Evolutionary conservation across 2,888 invertebrate genomes (phyloP), one percentile per base, ranked within the genome.

Genomic region (Neocrepidodera transversa): DNA sequence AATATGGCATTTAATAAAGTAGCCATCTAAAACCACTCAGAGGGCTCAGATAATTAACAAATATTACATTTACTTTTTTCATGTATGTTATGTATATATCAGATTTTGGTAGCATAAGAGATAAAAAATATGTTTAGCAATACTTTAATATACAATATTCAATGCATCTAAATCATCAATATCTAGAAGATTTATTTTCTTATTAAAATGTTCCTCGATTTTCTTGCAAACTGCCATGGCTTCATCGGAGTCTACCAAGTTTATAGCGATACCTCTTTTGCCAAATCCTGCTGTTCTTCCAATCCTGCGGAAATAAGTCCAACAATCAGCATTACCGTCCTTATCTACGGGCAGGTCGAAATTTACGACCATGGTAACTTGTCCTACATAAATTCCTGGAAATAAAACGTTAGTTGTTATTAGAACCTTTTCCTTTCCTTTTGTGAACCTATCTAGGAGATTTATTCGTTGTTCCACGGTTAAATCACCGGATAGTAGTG

Each of bases 351-450:
- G 98, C 75, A 97, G 85, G 82, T 99, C 98, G 81, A 96, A 99
- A 81, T 99, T 99, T 0, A 99, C 95, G 11, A 99, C 98, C 51
- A 99, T 87, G 2, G 97, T 97, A 0, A 99, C 98, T 85, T 95
- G 94, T 75, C 97, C 95, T 1, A 98, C 93, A 80, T 98, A 98
- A 76, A 99, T 97, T 36, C 97, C 92, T 82, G 92, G 84, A 1
- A 93, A 90, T 53, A 93, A 79, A 0, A 93, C 92, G 80, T 93
- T 93, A 0, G 93, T 93, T 2, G 97, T 96, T 52, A 99, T 97
- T 16, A 99, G 85, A 20, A 99, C 95, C 80, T 96, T 95, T 78
- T 97, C 96, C 60, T 91, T 85, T 0, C 96, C 97, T 62, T 88
- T 90, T 73, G 96, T 85, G 80, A 98, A 99, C 59, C 96, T 84